These are phyloP conservation scores for Laothoe populi DNA, from an alignment of 2,888 invertebrate genomes.

Conservation along the genomic window DNA sequence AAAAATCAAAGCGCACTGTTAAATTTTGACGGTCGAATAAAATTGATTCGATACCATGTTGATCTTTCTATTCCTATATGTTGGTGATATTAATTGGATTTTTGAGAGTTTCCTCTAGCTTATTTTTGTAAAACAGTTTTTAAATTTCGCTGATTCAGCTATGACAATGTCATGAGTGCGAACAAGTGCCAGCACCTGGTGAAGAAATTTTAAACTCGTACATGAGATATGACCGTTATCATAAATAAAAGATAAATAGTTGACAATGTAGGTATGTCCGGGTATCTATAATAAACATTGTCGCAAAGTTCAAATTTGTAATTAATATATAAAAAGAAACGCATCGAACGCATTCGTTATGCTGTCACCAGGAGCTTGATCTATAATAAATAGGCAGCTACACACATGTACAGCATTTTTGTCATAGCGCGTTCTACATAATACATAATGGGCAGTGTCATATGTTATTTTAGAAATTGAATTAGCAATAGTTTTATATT, in stretches of 20 bases:
- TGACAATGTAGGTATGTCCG: not conserved
- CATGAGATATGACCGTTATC: conserved; percentile 2
- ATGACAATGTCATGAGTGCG: no score
- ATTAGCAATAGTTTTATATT: conserved; percentile 18
- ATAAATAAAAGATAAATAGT: conserved; percentile 18
- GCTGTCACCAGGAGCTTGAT: conserved; percentile 2
- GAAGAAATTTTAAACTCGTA: not conserved
- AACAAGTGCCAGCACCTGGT: not conserved
- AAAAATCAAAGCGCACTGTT: not conserved
- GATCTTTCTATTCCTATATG: no score
- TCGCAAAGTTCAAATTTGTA: not conserved
- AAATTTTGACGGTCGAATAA: not conserved
- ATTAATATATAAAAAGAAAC: not conserved
- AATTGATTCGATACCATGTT: not conserved
- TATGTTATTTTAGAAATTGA: conserved; percentile 20
- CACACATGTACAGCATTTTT: conserved; percentile 8
- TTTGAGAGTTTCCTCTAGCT: no score
- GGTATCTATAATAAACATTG: not conserved
- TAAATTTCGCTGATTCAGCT: no score
- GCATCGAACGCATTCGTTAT: not conserved
- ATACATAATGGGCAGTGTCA: not conserved
- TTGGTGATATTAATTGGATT: no score
- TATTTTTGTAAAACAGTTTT: no score
- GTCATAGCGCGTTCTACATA: conserved; percentile 8
- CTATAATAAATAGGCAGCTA: not conserved